Evolutionary conservation across 2,797 vertebrate species (phyloP), one percentile per base, ranked within the genome.

Genomic region (Tenualosa thibaudeaui): DNA sequence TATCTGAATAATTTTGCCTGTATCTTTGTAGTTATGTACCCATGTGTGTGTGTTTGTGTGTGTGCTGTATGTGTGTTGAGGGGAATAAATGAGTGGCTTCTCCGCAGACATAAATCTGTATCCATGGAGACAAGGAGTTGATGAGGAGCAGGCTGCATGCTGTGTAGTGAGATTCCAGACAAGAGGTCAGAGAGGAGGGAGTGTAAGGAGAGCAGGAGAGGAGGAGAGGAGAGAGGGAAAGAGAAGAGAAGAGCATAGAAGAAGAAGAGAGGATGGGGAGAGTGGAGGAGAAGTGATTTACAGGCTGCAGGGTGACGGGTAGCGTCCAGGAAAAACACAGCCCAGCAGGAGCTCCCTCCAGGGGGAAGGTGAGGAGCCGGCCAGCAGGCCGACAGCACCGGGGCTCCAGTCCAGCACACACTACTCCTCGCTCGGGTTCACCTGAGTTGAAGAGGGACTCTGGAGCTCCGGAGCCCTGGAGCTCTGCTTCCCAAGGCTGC

Each of bases 261-360:
- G 17, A 19, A 62, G 58, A 62, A 19, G 22, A 19, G 58, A 62
- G 58, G 58, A n/a, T 22, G 6, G 31, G 24, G 3, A 24, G n/a
- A 68, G 62, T 10, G 62, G n/a, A 75, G 68, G 68, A 75, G 15
- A 75, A 40, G 24, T 75, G 68, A 75, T 75, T 75, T 75, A 75
- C 68, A 75, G 68, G 37, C 68, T 40, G 68, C 68, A 75, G 31
- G 68, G 26, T 13, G 68, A 40, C 68, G 68, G 68, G 15, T 12
- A 13, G 68, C 31, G 17, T 75, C 68, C 68, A 75, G 37, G 68
- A 75, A 75, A 75, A 75, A 75, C 68, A 75, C 12, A 17, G 26
- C 37, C 31, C 68, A 75, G 68, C 68, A 75, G 68, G 68, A 5
- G 37, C 13, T 19, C 31, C 24, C 31, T 75, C 68, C 68, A 43